phyloP scores from a whole-genome alignment of 2,797 vertebrate genomes.

The Netta rufina region DNA sequence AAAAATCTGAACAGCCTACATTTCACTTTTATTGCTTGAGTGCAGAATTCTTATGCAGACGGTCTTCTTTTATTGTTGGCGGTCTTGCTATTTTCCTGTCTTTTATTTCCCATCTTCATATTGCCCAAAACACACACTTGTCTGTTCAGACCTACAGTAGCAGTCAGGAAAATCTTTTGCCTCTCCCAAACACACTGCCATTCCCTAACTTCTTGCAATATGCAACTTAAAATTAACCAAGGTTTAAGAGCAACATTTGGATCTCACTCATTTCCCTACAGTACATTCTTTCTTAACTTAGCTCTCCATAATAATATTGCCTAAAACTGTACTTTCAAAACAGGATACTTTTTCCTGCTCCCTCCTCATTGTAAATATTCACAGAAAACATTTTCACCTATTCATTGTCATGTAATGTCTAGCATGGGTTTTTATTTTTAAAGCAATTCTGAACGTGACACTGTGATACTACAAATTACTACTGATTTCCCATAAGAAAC shows the following conservation, averaged over 20 bases:
- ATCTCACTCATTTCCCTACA: neutral
- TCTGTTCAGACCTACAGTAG: neutral
- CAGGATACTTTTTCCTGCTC: neutral
- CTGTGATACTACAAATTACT: neutral
- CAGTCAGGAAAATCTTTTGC: neutral
- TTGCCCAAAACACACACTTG: neutral
- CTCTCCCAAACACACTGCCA: neutral
- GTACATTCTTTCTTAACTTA: neutral
- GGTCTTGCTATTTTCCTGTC: neutral
- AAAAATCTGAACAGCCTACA: neutral
- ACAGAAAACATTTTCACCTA: neutral
- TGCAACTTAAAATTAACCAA: neutral
- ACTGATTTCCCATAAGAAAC: neutral
- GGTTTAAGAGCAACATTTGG: neutral
- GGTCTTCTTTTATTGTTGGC: neutral
- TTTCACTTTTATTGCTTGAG: neutral
- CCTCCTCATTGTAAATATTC: neutral
- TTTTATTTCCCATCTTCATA: neutral
- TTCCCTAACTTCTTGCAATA: neutral
- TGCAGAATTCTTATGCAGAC: neutral
- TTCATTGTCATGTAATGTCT: neutral
- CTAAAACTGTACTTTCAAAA: neutral
- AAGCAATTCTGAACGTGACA: neutral
- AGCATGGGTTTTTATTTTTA: neutral
- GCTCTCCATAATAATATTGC: neutral